Conservation (phyloP, 2,888 invertebrate genomes). For the Drosophila tanythrix region DNA sequence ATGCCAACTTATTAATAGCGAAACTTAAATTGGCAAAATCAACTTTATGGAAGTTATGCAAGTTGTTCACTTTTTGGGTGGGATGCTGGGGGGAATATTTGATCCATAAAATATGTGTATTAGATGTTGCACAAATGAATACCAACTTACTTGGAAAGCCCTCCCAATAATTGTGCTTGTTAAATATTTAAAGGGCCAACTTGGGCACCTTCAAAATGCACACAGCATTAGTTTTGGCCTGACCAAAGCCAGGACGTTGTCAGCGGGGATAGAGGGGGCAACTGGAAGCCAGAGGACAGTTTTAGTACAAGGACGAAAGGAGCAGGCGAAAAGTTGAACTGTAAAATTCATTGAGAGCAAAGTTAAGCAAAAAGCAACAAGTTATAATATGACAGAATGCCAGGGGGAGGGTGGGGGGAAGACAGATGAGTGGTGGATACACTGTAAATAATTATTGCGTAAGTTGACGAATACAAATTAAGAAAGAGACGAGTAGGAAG, state of each 20-base stretch:
- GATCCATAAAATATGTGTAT: conserved; percentile 27
- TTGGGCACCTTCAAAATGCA: conserved; percentile 53
- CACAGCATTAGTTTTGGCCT: conserved; percentile 45
- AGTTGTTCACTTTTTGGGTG: conserved; percentile 7
- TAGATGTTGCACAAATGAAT: conserved; percentile 61
- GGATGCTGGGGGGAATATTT: conserved; percentile 4
- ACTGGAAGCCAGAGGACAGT: conserved; percentile 28
- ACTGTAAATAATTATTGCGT: neutral
- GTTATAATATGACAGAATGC: conserved; percentile 37
- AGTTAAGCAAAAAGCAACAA: conserved; percentile 73
- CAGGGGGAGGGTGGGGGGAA: neutral
- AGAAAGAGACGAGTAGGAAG: no score
- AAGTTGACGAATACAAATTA: neutral
- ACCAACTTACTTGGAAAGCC: conserved; percentile 53
- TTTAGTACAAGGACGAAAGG: conserved; percentile 18
- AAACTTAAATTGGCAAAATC: neutral
- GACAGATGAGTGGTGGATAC: neutral
- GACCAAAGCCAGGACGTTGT: conserved; percentile 2
- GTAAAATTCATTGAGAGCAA: conserved; percentile 80
- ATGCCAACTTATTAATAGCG: neutral
- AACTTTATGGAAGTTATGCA: conserved; percentile 24
- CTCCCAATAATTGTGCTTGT: conserved; percentile 70
- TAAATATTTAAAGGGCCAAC: conserved; percentile 68
- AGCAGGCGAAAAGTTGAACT: conserved; percentile 53
- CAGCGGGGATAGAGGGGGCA: neutral